A percentile compares a stretch with the other conserved stretches of the same genome.
Evolutionary conservation across 2,888 invertebrate genomes (phyloP).

Genomic region (Eristalis intricaria): DNA sequence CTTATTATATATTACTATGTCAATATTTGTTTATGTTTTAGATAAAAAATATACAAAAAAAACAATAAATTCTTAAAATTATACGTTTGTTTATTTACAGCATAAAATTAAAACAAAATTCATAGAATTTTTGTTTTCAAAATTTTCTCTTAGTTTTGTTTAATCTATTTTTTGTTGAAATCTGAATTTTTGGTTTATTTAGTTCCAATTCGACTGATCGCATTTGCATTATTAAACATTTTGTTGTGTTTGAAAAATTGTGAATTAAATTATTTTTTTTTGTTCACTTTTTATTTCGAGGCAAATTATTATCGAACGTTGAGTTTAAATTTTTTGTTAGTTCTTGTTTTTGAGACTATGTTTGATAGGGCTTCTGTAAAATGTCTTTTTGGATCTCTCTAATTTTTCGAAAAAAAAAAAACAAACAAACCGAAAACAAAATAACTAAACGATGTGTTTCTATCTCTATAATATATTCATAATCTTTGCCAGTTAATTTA

Average conservation of each 20-base stretch:
- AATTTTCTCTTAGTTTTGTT: neutral
- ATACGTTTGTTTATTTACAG: constrained; percentile 21
- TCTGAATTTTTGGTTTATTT: neutral
- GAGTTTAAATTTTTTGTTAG: neutral
- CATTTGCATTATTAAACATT: constrained; percentile 53
- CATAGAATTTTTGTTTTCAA: constrained; percentile 44
- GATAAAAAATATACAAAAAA: constrained; percentile 1
- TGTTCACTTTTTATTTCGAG: neutral
- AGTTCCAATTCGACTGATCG: constrained; percentile 55
- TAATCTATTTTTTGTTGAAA: neutral
- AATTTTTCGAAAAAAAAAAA: constrained; percentile 1
- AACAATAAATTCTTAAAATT: constrained; percentile 2
- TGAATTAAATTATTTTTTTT: neutral
- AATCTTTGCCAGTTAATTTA: constrained; percentile 46
- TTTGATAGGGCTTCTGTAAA: constrained; percentile 68
- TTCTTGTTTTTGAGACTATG: constrained; percentile 14
- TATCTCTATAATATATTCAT: constrained; percentile 6
- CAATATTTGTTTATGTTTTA: constrained; percentile 56
- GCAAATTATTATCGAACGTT: neutral
- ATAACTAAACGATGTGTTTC: neutral
- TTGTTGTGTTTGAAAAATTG: neutral
- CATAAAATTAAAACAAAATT: constrained; percentile 60
- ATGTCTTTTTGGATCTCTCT: constrained; percentile 71
- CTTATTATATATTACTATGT: constrained; percentile 42
- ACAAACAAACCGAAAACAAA: neutral